Conservation (phyloP, 2,113 vertebrate genomes). For the Cynoglossus semilaevis region DNA sequence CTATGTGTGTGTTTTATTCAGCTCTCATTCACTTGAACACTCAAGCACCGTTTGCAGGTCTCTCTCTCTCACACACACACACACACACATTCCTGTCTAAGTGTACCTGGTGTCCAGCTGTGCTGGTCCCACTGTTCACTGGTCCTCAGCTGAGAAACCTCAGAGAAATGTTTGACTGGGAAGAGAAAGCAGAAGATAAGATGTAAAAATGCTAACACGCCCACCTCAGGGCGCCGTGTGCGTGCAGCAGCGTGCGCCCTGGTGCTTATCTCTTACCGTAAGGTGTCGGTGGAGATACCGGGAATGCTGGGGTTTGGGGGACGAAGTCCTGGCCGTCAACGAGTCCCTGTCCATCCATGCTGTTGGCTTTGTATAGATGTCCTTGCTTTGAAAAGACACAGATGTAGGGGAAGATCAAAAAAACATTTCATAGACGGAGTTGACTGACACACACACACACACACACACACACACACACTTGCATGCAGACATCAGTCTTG, state of each 20-base stretch:
- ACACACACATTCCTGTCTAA: slow-evolving; percentile 21
- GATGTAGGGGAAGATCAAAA: background rate
- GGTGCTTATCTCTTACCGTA: slow-evolving; percentile 76
- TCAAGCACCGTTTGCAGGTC: slow-evolving; percentile 3
- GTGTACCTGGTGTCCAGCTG: slow-evolving; percentile 71
- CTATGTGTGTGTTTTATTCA: background rate
- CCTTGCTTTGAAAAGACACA: slow-evolving; percentile 54
- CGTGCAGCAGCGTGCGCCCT: background rate
- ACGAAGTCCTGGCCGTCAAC: slow-evolving; percentile 52
- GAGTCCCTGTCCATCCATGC: slow-evolving; percentile 45
- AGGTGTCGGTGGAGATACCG: slow-evolving; percentile 81
- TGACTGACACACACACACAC: slow-evolving; percentile 20
- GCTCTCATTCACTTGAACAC: too few species aligned
- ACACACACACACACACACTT: slow-evolving; percentile 34
- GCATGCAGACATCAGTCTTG: slow-evolving; percentile 57
- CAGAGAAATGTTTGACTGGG: slow-evolving; percentile 67
- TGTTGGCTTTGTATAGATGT: slow-evolving; percentile 46
- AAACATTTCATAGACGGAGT: slow-evolving; percentile 17
- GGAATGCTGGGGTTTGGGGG: slow-evolving; percentile 78
- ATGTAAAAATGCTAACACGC: slow-evolving; percentile 18
- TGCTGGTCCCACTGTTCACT: slow-evolving; percentile 49
- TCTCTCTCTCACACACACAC: slow-evolving; percentile 2
- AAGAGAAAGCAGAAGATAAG: slow-evolving; percentile 39
- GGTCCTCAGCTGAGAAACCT: slow-evolving; percentile 47
- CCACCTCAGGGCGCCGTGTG: background rate